Evolutionary conservation across 2,888 invertebrate genomes (phyloP).

Genomic region (Nomada goodeniana): DNA sequence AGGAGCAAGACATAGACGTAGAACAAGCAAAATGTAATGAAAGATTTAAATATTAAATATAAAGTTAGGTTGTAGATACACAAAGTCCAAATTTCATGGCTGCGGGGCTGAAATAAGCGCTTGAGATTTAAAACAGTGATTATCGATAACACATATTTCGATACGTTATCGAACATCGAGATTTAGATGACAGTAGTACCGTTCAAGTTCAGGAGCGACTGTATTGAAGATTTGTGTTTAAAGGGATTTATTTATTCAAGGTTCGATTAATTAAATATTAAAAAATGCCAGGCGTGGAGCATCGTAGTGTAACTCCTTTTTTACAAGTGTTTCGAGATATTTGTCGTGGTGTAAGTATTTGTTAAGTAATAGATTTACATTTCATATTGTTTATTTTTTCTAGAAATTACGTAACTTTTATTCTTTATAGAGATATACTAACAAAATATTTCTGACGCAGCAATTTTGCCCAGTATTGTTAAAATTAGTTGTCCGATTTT

Average conservation of each 20-base stretch:
- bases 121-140: not conserved
- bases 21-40: too few relatives aligned
- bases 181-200: conserved; percentile 7
- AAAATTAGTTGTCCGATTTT: too few relatives aligned
- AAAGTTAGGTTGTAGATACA: too few relatives aligned
- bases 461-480: too few relatives aligned
- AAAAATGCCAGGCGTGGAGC: conserved; percentile 54
- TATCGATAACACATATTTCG: conserved; percentile 4
- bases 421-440: not conserved
- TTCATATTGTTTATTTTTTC: conserved; percentile 16
- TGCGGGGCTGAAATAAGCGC: too few relatives aligned
- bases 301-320: conserved; percentile 63
- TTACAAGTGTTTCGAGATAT: conserved; percentile 47
- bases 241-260: not conserved
- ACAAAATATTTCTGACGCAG: too few relatives aligned
- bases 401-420: conserved; percentile 28
- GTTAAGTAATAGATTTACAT: not conserved
- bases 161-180: conserved; percentile 15
- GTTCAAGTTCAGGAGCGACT: not conserved
- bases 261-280: conserved; percentile 1
- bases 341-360: conserved; percentile 71
- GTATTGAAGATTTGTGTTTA: not conserved
- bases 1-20: too few relatives aligned
- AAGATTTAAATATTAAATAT: too few relatives aligned
- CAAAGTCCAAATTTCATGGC: too few relatives aligned